phyloP scores from a whole-genome alignment of 2,888 invertebrate genomes.

The Chloroclysta siterata region DNA sequence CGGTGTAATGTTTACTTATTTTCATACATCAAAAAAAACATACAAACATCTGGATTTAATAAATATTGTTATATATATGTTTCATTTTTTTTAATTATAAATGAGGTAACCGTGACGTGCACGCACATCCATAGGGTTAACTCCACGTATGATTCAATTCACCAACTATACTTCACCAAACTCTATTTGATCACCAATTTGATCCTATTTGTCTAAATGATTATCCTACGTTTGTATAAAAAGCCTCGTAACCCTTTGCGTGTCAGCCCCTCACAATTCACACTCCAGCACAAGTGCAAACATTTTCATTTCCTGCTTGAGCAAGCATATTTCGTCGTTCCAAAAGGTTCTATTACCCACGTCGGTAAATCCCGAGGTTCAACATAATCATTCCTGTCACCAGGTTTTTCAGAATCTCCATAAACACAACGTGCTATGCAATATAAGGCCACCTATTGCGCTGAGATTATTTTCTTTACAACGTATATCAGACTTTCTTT shows the following conservation, averaged over 20 bases:
- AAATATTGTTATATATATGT: too few species aligned
- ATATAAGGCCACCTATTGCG: slow-evolving; percentile 56
- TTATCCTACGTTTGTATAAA: slow-evolving; percentile 1
- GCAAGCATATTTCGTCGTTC: slow-evolving; percentile 32
- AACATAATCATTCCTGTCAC: slow-evolving; percentile 49
- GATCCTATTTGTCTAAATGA: slow-evolving; percentile 5
- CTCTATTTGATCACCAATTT: not conserved
- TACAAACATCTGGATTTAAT: too few species aligned
- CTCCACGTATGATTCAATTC: too few species aligned
- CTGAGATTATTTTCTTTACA: slow-evolving; percentile 33
- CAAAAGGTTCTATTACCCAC: slow-evolving; percentile 36
- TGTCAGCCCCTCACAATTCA: slow-evolving; percentile 14
- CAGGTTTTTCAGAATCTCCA: slow-evolving; percentile 56
- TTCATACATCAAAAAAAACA: too few species aligned
- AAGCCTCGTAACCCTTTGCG: slow-evolving; percentile 1
- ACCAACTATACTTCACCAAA: too few species aligned
- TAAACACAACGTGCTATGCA: slow-evolving; percentile 59
- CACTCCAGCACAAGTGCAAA: slow-evolving; percentile 25
- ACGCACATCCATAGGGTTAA: too few species aligned
- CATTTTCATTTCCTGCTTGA: slow-evolving; percentile 35
- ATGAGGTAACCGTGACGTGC: too few species aligned
- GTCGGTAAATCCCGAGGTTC: slow-evolving; percentile 38
- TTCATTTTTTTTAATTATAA: too few species aligned
- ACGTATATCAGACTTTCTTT: slow-evolving; percentile 40
- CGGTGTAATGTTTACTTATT: too few species aligned